These are phyloP conservation scores for Montipora capricornis DNA, from an alignment of 64 coral and sea anemone genomes.

Conservation along the genomic window DNA sequence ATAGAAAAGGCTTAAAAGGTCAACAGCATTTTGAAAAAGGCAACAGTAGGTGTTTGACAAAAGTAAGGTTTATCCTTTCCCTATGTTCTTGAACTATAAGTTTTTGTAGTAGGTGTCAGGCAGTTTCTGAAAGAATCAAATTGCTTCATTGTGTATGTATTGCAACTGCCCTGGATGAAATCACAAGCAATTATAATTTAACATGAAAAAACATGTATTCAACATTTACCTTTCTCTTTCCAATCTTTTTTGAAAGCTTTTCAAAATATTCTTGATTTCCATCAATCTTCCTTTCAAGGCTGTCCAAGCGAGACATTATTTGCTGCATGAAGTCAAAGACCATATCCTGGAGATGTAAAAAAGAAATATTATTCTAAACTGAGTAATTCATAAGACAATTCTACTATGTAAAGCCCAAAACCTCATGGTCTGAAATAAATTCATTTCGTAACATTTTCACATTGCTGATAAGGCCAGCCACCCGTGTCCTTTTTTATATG, in stretches of 20 bases:
- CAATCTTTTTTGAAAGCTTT: constrained; percentile 16
- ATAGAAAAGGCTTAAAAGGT: neutral
- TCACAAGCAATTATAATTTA: neutral
- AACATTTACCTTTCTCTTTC: neutral
- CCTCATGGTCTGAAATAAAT: neutral
- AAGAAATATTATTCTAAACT: neutral
- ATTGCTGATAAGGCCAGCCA: neutral
- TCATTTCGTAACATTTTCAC: neutral
- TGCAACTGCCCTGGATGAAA: neutral
- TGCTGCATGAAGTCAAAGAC: constrained; percentile 11
- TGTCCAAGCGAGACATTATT: constrained; percentile 11
- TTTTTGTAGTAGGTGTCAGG: neutral
- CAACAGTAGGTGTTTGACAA: neutral
- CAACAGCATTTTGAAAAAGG: neutral
- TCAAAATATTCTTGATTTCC: neutral
- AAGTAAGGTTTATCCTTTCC: neutral
- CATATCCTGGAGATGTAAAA: constrained; percentile 12
- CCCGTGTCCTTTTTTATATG: neutral
- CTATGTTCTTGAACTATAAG: neutral
- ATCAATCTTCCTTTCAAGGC: constrained; percentile 3
- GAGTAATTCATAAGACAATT: neutral
- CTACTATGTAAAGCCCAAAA: neutral
- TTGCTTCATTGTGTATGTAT: neutral
- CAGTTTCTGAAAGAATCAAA: neutral
- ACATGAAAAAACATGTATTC: neutral